Evolutionary conservation across 2,888 invertebrate species (phyloP), one percentile per base, ranked within the genome.

Genomic region (Fragum sueziense): DNA sequence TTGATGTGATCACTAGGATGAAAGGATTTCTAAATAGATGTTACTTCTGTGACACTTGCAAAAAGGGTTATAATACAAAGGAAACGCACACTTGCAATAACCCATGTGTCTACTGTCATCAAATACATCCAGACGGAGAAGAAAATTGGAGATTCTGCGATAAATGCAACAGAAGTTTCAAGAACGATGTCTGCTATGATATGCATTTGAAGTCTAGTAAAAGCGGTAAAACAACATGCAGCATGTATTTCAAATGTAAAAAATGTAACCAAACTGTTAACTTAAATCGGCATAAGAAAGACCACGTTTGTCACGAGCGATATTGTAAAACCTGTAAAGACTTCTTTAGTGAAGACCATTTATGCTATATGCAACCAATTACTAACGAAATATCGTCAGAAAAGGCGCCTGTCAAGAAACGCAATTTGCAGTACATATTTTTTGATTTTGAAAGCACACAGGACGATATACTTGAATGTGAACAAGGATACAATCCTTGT

Each of bases 1-100:
- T 69, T 71, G 84, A 79, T 70, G 76, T 84, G 0, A 76, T 84
- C 1, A 84, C 84, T 3, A 79, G 29, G 20, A 76, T 84, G 73
- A 37, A 76, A 7, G 79, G 72, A 1, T 79, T 84, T 75, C 52
- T 81, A 2, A 77, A 71, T 33, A 37, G 74, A 22, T 79, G 62
- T 61, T 77, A 77, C 68, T 79, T 76, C 34, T 82, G 82, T 34
- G 3, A 20, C 7, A 25, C 2, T 14, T 75, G 75, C 27, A 75
- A 75, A 22, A 76, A 71, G n/a, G 76, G 76, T 17, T 71, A 76
- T 65, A 31, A 71, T 17, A 59, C 41, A 14, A 76, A 76, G 27
- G 71, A 76, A 57, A 6, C 22, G 11, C 71, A 71, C 59, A 33
- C 37, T 1, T 79, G 79, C 37, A 79, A 79, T 33, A 74, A 79